Percentiles rank a stretch among this genome's conserved stretches.
phyloP scores from a whole-genome alignment of 2,888 invertebrate genomes.

The Epistrophella euchroma region DNA sequence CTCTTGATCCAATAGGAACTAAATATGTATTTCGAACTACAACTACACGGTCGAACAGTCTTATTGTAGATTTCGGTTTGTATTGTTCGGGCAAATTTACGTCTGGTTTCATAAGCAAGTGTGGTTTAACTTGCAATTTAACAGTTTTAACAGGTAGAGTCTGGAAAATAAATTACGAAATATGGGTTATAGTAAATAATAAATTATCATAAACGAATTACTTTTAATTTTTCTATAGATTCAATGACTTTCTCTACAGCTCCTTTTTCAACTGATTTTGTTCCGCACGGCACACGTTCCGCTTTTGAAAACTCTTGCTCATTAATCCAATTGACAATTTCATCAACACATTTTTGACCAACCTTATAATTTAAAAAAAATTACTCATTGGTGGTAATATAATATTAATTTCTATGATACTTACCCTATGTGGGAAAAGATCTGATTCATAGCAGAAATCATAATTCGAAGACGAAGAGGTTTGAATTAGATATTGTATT shows the following conservation, averaged over 20 bases:
- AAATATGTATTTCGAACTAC: slow-evolving; percentile 89
- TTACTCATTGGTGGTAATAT: neutral
- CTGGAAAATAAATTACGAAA: slow-evolving; percentile 70
- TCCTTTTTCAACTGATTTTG: slow-evolving; percentile 89
- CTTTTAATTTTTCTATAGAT: slow-evolving; percentile 83
- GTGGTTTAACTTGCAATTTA: slow-evolving; percentile 91
- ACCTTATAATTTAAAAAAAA: slow-evolving; percentile 25
- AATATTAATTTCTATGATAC: slow-evolving; percentile 70
- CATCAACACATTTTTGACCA: slow-evolving; percentile 82
- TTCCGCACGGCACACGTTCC: slow-evolving; percentile 88
- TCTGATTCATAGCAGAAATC: slow-evolving; percentile 89
- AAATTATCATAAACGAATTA: slow-evolving; percentile 63
- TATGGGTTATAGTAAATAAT: neutral
- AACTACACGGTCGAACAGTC: slow-evolving; percentile 93
- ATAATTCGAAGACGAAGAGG: slow-evolving; percentile 83
- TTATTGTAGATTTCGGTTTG: slow-evolving; percentile 76
- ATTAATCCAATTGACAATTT: slow-evolving; percentile 89
- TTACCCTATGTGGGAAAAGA: slow-evolving; percentile 86
- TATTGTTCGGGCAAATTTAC: slow-evolving; percentile 84
- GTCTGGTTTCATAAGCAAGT: slow-evolving; percentile 86
- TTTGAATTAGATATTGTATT: slow-evolving; percentile 85
- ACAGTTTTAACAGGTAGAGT: slow-evolving; percentile 84
- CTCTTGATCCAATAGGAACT: slow-evolving; percentile 91
- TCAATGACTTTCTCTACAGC: slow-evolving; percentile 84
- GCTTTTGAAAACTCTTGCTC: slow-evolving; percentile 87